phyloP scores from a whole-genome alignment of 2,888 invertebrate species.

The Drosophila silvestris region DNA sequence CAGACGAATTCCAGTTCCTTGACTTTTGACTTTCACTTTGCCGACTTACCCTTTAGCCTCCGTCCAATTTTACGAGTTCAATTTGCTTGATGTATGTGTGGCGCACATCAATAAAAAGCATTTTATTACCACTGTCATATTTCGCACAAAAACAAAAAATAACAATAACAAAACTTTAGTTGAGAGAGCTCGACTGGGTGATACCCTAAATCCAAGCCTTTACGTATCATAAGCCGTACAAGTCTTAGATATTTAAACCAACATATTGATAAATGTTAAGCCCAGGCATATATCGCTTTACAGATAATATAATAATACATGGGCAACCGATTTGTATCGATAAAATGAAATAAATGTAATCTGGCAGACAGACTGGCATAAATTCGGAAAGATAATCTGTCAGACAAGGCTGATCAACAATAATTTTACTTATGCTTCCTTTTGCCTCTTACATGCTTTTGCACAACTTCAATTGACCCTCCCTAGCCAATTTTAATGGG shows the following conservation, averaged over 20 bases:
- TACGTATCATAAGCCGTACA: neutral
- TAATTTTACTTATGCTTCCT: neutral
- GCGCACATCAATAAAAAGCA: slow-evolving; percentile 47
- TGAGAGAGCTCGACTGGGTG: neutral
- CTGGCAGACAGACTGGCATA: neutral
- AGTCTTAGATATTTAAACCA: neutral
- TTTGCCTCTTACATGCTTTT: neutral
- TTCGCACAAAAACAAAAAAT: slow-evolving; percentile 35
- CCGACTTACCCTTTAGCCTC: slow-evolving; percentile 24
- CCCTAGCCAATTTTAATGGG: neutral
- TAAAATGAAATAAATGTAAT: neutral
- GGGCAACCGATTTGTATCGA: neutral
- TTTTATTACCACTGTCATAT: slow-evolving; percentile 73
- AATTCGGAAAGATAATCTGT: neutral
- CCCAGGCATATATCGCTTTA: neutral
- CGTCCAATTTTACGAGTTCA: slow-evolving; percentile 58
- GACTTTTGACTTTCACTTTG: neutral
- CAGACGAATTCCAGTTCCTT: slow-evolving; percentile 1
- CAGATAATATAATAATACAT: neutral
- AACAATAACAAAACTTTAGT: neutral
- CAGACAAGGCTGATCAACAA: neutral
- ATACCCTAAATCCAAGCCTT: neutral
- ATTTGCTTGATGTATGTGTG: slow-evolving; percentile 46
- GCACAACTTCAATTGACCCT: neutral
- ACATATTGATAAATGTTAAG: neutral